Conservation (phyloP, 2,113 vertebrate species). For the Microcebus murinus region DNA sequence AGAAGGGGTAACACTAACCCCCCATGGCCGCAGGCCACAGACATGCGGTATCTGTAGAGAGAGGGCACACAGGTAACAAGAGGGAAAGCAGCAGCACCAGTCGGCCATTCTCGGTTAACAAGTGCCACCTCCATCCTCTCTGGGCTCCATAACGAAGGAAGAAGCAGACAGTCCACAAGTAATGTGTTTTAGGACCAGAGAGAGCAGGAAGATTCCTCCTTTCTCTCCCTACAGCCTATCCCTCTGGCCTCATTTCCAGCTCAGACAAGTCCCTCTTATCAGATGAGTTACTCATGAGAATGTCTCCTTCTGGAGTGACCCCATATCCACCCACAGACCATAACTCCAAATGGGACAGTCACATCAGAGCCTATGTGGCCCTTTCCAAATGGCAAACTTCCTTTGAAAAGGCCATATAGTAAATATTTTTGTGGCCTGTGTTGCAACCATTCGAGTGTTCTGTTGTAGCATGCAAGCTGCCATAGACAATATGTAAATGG, state of each 20-base stretch:
- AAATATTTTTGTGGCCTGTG: background rate
- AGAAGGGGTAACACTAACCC: background rate
- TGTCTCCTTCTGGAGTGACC: background rate
- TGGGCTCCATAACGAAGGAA: background rate
- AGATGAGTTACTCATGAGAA: background rate
- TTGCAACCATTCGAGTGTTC: background rate
- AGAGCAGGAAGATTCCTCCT: too few relatives aligned
- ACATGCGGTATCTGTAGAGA: background rate
- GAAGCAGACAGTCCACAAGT: background rate
- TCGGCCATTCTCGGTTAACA: rapidly evolving
- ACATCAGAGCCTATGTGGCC: background rate
- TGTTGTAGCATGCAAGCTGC: background rate
- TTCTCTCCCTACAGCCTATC: background rate
- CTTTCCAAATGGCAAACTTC: background rate
- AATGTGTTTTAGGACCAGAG: background rate
- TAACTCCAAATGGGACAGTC: background rate
- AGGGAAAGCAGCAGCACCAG: background rate
- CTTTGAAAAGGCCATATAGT: background rate
- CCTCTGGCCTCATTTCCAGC: background rate
- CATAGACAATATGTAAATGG: background rate
- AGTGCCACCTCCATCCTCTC: background rate
- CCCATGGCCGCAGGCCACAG: background rate
- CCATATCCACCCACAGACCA: background rate
- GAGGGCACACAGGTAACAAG: background rate
- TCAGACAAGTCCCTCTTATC: background rate